Conservation (phyloP, 2,113 vertebrate species). For the Paramisgurnus dabryanus region DNA sequence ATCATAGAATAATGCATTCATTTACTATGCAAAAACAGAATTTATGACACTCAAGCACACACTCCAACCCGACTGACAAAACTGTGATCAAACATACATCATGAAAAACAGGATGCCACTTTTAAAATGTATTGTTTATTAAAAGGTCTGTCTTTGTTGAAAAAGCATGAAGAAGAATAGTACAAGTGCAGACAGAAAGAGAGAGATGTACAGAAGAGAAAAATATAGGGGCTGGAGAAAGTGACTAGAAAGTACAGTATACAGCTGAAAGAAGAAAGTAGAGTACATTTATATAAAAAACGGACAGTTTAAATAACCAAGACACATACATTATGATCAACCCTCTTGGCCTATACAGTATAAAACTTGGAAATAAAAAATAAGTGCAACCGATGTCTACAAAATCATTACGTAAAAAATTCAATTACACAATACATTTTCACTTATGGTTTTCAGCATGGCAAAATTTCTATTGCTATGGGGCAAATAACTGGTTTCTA, state of each 20-base stretch:
- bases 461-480: background rate
- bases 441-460: background rate
- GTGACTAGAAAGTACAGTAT: slow-evolving; percentile 35
- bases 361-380: slow-evolving; percentile 62
- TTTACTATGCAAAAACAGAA: too few species aligned
- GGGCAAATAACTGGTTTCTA: background rate
- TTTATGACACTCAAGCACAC: background rate
- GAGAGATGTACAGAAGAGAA: slow-evolving; percentile 45
- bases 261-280: background rate
- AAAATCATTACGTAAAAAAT: slow-evolving; percentile 27
- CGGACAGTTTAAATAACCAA: slow-evolving; percentile 64
- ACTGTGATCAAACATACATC: background rate
- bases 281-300: slow-evolving; percentile 60
- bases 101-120: slow-evolving; percentile 7
- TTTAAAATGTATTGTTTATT: slow-evolving; percentile 73
- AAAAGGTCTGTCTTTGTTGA: slow-evolving; percentile 64
- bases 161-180: slow-evolving; percentile 58
- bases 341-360: slow-evolving; percentile 62
- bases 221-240: background rate
- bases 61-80: too few species aligned
- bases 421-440: slow-evolving; percentile 4
- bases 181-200: slow-evolving; percentile 42
- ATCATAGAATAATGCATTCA: too few species aligned
- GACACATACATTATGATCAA: slow-evolving; percentile 59
- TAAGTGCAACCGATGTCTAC: slow-evolving; percentile 51